Percentiles rank a stretch among this genome's conserved stretches.
Evolutionary conservation across 2,888 invertebrate genomes (phyloP).

Genomic region (Achlya flavicornis): DNA sequence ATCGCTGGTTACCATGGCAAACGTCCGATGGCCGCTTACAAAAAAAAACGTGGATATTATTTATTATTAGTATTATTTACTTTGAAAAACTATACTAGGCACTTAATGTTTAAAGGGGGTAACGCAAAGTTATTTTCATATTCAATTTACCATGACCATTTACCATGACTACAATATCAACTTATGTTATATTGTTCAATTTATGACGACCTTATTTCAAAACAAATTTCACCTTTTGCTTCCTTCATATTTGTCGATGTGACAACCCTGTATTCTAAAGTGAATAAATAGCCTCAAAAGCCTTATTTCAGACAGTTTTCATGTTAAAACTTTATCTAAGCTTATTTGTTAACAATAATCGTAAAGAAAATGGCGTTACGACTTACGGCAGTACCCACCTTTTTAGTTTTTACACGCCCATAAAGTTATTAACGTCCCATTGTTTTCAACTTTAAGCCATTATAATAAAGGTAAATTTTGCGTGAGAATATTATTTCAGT

Average conservation of each 20-base stretch:
- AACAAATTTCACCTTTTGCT: too few relatives aligned
- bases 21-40: too few relatives aligned
- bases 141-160: too few relatives aligned
- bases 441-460: slow-evolving; percentile 13
- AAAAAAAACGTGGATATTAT: too few relatives aligned
- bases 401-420: slow-evolving; percentile 6
- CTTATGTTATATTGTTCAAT: too few relatives aligned
- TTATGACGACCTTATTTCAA: too few relatives aligned
- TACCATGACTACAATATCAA: too few relatives aligned
- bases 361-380: slow-evolving; percentile 10
- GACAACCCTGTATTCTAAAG: slow-evolving; percentile 14
- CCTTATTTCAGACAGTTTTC: slow-evolving; percentile 37
- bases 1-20: not conserved
- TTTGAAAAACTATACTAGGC: too few relatives aligned
- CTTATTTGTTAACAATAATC: slow-evolving; percentile 33
- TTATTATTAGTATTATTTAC: too few relatives aligned
- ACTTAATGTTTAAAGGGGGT: too few relatives aligned
- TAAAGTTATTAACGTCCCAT: slow-evolving; percentile 14
- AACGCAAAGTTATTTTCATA: too few relatives aligned
- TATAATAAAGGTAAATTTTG: slow-evolving; percentile 8
- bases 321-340: slow-evolving; percentile 32
- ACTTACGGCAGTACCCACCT: not conserved
- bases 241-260: not conserved
- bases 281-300: slow-evolving; percentile 17
- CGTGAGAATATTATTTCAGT: not conserved